Evolutionary conservation across 64 coral and sea anemone genomes (phyloP), one percentile per base, ranked within the genome.

Genomic region (Stichodactyla helianthus): DNA sequence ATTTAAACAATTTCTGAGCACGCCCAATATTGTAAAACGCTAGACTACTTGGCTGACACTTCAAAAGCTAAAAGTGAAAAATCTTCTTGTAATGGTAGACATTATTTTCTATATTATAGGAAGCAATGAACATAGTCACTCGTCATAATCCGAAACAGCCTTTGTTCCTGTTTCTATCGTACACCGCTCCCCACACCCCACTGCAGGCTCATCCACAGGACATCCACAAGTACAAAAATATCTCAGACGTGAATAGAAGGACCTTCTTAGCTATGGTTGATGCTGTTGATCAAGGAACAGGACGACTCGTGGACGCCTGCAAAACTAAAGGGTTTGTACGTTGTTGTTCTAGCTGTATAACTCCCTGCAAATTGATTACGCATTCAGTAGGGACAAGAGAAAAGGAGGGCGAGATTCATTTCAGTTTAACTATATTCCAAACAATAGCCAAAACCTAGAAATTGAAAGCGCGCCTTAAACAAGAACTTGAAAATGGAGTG

Each of bases 191-290:
- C 14, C 82, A 84, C 52, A 84, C 82, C 44, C 82, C 82, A 5
- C 53, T 84, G 12, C 82, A 84, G 82, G 82, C 82, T 22, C 82
- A 53, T 56, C 82, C 15, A 56, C 27, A 15, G 8, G 82, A 84
- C 54, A 60, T 84, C 82, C 11, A 84, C 57, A 84, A 84, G 52
- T 57, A 57, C 53, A 28, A 31, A 26, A 10, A 26, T n/a, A 53
- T 84, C 6, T 16, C 54, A 14, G 82, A 84, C 28, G 52, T 57
- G 25, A 60, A 84, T 57, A 84, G 82, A 84, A 55, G 57, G 25
- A 56, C 17, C 50, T 84, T 16, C 57, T 84, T 84, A 53, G 82
- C 53, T 22, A 84, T 84, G 82, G 19, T 84, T 25, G 82, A 60
- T n/a, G 82, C 51, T 54, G 53, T 60, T 12, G 82, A 84, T 56